These are phyloP conservation scores for Neria commutata DNA, from an alignment of 2,888 invertebrate genomes.

Conservation along the genomic window DNA sequence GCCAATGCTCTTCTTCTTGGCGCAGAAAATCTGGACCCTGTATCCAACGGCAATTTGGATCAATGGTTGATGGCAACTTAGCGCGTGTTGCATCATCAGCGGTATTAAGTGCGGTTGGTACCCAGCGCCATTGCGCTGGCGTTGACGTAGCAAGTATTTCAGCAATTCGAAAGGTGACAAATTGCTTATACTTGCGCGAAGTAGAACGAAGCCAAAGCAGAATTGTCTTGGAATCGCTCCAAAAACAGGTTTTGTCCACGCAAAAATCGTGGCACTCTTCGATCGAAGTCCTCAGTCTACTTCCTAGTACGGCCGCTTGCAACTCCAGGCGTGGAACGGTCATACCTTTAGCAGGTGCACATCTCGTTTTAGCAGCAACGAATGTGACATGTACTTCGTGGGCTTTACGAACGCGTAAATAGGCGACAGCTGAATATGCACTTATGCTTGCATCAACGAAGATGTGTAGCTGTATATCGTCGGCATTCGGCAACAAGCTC, in stretches of 20 bases:
- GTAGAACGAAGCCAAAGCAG: slow-evolving; percentile 17
- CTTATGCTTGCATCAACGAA: no score
- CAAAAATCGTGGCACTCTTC: slow-evolving; percentile 3
- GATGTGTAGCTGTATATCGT: no score
- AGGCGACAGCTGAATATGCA: slow-evolving; percentile 16
- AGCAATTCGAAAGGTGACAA: neutral
- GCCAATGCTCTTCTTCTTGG: no score
- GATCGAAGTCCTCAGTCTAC: slow-evolving; percentile 4
- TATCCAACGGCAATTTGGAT: neutral
- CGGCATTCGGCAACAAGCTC: no score
- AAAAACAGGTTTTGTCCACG: slow-evolving; percentile 11
- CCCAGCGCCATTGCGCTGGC: slow-evolving; percentile 6
- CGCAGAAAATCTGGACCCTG: slow-evolving; percentile 8
- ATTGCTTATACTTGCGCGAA: slow-evolving; percentile 7
- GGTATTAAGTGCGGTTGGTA: slow-evolving; percentile 5
- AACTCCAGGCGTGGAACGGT: no score
- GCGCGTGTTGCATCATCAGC: slow-evolving; percentile 17
- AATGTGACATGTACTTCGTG: no score
- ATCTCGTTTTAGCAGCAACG: slow-evolving; percentile 16
- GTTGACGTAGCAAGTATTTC: neutral
- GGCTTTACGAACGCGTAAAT: slow-evolving; percentile 3
- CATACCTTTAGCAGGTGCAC: no score
- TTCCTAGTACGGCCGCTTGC: slow-evolving; percentile 19
- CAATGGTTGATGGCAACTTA: neutral
- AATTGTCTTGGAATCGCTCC: slow-evolving; percentile 6